Evolutionary conservation across 2,888 invertebrate genomes (phyloP).

Genomic region (Apodemia mormo): DNA sequence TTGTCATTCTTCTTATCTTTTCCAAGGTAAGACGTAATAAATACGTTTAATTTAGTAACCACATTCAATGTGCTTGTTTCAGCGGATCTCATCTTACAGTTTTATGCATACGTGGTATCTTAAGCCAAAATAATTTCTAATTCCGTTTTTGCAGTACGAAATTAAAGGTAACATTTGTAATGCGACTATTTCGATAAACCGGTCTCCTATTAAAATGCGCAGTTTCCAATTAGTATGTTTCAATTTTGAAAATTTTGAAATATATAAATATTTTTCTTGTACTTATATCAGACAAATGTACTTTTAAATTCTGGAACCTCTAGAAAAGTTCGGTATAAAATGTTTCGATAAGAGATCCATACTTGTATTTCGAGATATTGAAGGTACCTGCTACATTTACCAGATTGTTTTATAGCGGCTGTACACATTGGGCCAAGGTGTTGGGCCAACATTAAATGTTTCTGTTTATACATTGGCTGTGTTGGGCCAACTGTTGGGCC

Average conservation of each 20-base stretch:
- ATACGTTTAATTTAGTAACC: constrained; percentile 15
- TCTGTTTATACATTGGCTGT: too few relatives aligned
- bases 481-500: too few relatives aligned
- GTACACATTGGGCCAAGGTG: too few relatives aligned
- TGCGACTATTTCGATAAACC: neutral
- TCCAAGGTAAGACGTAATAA: constrained; percentile 58
- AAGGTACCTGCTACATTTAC: too few relatives aligned
- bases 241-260: neutral
- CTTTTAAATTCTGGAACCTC: neutral
- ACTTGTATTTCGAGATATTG: too few relatives aligned
- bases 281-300: neutral
- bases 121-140: neutral
- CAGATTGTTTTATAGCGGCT: too few relatives aligned
- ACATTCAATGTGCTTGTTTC: constrained; percentile 9
- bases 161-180: neutral
- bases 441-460: too few relatives aligned
- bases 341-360: too few relatives aligned
- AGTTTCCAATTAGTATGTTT: neutral
- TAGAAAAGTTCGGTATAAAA: neutral
- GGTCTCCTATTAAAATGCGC: neutral
- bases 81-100: constrained; percentile 5
- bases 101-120: constrained; percentile 39
- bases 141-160: neutral
- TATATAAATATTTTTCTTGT: neutral
- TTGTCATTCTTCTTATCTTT: constrained; percentile 56